Evolutionary conservation across 1,140 invertebrate genomes (phyloP).

Genomic region (Wasmannia auropunctata): DNA sequence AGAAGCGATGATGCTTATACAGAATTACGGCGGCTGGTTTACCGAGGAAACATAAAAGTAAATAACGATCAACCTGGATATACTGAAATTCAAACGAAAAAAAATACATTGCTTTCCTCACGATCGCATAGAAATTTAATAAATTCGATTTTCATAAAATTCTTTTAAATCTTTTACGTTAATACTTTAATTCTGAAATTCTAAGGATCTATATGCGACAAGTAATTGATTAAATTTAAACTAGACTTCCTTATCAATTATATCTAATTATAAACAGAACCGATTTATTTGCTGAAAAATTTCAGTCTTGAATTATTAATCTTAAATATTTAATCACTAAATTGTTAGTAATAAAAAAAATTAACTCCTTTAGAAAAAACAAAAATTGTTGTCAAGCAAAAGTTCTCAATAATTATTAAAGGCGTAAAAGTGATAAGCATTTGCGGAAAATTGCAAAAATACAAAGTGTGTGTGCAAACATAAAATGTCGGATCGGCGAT

Average conservation of each 20-base stretch:
- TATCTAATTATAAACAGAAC: neutral
- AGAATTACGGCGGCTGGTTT: constrained; percentile 18
- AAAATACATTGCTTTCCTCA: neutral
- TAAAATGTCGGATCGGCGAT: constrained; percentile 36
- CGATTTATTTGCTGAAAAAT: neutral
- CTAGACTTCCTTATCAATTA: neutral
- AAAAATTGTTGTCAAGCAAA: neutral
- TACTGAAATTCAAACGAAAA: constrained; percentile 1
- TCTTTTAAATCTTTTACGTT: neutral
- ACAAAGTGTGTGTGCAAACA: neutral
- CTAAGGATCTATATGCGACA: neutral
- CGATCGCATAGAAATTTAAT: constrained; percentile 7
- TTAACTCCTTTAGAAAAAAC: neutral
- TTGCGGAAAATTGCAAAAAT: constrained; percentile 4
- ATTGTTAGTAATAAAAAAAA: neutral
- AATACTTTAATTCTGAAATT: neutral
- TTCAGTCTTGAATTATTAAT: neutral
- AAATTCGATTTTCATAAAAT: neutral
- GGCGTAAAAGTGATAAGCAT: neutral
- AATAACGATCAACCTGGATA: constrained; percentile 2
- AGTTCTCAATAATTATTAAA: neutral
- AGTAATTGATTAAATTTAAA: neutral
- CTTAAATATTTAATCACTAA: neutral
- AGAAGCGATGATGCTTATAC: constrained; percentile 38
- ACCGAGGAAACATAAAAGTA: neutral